Evolutionary conservation across 1,140 invertebrate species (phyloP), one percentile per base, ranked within the genome.

Genomic region (Tenebrio molitor): DNA sequence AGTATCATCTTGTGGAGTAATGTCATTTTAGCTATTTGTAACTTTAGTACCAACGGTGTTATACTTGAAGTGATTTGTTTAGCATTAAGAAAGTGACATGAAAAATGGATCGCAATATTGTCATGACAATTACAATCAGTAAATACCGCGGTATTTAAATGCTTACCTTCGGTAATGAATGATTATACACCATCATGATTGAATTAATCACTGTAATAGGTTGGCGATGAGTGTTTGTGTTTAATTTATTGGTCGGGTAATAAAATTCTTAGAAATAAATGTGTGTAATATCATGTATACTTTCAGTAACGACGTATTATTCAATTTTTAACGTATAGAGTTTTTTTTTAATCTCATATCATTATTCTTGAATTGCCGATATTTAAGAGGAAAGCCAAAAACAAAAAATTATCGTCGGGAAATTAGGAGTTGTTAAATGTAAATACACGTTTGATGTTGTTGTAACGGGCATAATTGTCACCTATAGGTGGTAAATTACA

Each of bases 391-490:
- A 44, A 42, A 41, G 25, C 25, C 36, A 66, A 42, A 44, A 66
- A 39, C 39, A 63, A 42, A 66, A n/a, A 66, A 41, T 21, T 36
- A 66, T 44, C 14, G n/a, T 41, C 36, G 23, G 42, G 44, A 14
- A 44, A 19, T 50, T 50, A n/a, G 17, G 39, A 23, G 64, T 66
- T 44, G 36, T 66, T 29, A 44, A 42, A 66, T 29, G 34, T 44
- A 66, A 66, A 66, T 25, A 66, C 39, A 66, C 42, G 64, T 42
- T 44, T 25, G 19, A 36, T 66, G 36, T n/a, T 44, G 42, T 66
- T 66, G 64, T 66, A 66, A 66, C 29, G 64, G 64, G 36, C 64
- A 12, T 66, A 66, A 66, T 66, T 66, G 64, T 66, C 42, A 66
- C 23, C 36, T 21, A 66, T 66, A 66, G 64, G 64, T 42, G 64